Evolutionary conservation across 37 sponge, comb jelly and placozoan species (phyloP).

Genomic region (Chondrilla cf. caribensis): DNA sequence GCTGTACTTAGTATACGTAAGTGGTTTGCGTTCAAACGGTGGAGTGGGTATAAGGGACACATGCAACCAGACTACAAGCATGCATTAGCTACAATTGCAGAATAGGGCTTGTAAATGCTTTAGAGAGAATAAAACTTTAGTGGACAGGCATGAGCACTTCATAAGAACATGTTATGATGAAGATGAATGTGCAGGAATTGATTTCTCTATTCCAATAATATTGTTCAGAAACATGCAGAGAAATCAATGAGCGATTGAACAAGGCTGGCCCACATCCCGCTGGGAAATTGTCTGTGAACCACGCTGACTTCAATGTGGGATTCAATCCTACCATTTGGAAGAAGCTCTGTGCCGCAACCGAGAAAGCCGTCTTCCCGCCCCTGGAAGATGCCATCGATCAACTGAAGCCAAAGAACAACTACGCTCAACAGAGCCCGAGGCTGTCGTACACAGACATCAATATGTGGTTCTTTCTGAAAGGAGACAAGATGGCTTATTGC

Average conservation of each 20-base stretch:
- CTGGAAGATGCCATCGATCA: slow-evolving; percentile 15
- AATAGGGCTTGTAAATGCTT: too few relatives aligned
- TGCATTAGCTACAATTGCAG: too few relatives aligned
- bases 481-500: neutral
- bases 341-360: neutral
- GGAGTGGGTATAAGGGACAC: too few relatives aligned
- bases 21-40: too few relatives aligned
- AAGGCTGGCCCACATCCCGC: neutral
- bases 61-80: too few relatives aligned
- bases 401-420: slow-evolving; percentile 13
- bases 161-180: too few relatives aligned
- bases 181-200: too few relatives aligned
- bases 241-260: neutral
- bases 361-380: neutral
- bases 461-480: slow-evolving; percentile 33
- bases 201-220: too few relatives aligned
- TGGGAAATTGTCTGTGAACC: neutral
- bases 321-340: slow-evolving; percentile 36
- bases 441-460: slow-evolving; percentile 20
- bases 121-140: too few relatives aligned
- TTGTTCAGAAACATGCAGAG: neutral
- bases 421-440: slow-evolving; percentile 19
- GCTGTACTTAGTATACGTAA: too few relatives aligned
- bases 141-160: too few relatives aligned
- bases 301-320: slow-evolving; percentile 43